Percentiles rank a stretch among this genome's conserved stretches.
Conservation (phyloP, 2,113 vertebrate species). For the Oenanthe oenanthe region DNA sequence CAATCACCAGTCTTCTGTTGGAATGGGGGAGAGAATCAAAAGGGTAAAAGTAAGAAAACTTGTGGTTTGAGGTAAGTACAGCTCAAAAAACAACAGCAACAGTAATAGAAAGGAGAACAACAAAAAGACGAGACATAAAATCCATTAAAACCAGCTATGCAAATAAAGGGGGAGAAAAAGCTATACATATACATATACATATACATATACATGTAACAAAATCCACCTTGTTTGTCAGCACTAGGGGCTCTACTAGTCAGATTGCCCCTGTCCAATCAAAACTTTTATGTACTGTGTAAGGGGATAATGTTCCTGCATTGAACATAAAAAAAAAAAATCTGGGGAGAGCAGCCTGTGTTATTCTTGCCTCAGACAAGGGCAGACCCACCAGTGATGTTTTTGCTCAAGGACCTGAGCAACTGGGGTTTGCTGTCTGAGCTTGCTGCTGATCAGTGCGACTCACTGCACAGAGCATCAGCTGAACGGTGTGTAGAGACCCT, state of each 20-base stretch:
- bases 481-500: neutral
- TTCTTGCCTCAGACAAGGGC: neutral
- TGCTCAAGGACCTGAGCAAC: neutral
- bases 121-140: neutral
- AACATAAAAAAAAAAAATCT: neutral
- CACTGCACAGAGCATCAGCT: accelerated
- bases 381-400: accelerated
- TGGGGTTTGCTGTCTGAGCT: neutral
- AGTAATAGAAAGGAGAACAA: neutral
- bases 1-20: neutral
- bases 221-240: neutral
- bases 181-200: neutral
- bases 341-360: neutral
- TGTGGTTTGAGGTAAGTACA: neutral
- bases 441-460: accelerated
- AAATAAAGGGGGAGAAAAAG: neutral
- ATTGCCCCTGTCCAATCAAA: neutral
- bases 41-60: neutral
- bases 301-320: neutral
- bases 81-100: neutral
- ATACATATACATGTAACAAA: neutral
- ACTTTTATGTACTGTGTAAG: neutral
- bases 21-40: neutral
- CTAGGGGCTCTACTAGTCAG: neutral
- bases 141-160: neutral